Base-by-base conservation (phyloP, 1,140 invertebrate genomes). In the Caenorhabditis inopinata region DNA sequence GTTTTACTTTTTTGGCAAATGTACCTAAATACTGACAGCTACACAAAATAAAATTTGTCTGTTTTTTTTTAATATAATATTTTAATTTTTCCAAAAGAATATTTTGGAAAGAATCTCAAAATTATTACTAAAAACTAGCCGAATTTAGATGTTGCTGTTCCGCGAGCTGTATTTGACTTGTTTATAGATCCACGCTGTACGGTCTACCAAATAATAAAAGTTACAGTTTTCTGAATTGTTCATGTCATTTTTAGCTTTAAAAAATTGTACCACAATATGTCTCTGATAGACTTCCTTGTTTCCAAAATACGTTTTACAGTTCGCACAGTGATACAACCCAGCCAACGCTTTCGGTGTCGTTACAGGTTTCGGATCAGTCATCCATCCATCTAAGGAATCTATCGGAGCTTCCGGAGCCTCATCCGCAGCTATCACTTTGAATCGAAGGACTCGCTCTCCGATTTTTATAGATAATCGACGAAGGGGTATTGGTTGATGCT, bases 391-490 rank as follows among this genome's bases (percentile, higher is more conserved):
- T 29, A 18, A 21, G 5, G 18, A 12, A n/a, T 53, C 48, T 7
- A 76, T 35, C n/a, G 32, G 47, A n/a, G 45, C 48, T 47, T 58
- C 76, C n/a, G 29, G 45, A 23, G 32, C 25, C 5, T 68, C 58
- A 2, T 23, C 9, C 6, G 58, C 58, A 46, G 45, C 42, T 35
- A 62, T 53, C 2, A 78, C 76, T 78, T 78, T 78, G 23, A 78
- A 78, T 27, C 51, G 76, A 45, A 78, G 53, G 5, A 78, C 38
- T 68, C 53, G 49, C 29, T 62, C 21, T 4, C 76, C 76, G 23
- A 78, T 78, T 47, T 68, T 18, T 7, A 78, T 38, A 1, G 51
- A 21, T 42, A 78, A 18, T 7, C 76, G n/a, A 29, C 49, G 49
- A 16, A 38, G 38, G 7, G 49, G 49, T 45, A 32, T 21, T 14